phyloP scores from a whole-genome alignment of 2,113 vertebrate species.

The Onychorhynchus coronatus region DNA sequence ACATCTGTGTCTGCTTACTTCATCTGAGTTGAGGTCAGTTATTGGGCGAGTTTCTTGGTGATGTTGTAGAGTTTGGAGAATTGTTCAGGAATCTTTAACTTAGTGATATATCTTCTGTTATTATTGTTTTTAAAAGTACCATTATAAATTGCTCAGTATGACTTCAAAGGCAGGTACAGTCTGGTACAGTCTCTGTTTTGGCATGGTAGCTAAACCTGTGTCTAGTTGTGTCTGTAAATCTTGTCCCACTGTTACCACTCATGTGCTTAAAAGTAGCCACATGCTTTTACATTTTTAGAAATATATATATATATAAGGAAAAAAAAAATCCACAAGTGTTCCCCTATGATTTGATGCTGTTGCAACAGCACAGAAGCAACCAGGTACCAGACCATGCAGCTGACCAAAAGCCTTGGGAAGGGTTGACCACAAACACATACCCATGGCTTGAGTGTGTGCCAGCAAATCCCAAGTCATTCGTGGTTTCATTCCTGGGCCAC shows the following conservation, averaged over 20 bases:
- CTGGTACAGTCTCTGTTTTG: background rate
- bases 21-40: rapidly evolving
- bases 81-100: background rate
- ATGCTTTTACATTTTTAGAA: background rate
- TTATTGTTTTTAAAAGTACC: background rate
- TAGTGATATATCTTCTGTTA: rapidly evolving
- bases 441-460: background rate
- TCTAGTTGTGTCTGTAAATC: background rate
- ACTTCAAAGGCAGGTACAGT: background rate
- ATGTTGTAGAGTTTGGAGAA: background rate
- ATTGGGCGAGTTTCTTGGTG: background rate
- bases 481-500: background rate
- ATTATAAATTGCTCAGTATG: background rate
- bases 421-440: background rate
- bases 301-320: rapidly evolving
- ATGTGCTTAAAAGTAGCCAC: background rate
- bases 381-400: background rate
- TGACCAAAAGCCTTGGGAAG: background rate
- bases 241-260: rapidly evolving
- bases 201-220: rapidly evolving
- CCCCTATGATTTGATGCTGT: background rate
- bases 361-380: background rate
- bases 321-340: background rate
- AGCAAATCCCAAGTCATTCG: too few species aligned
- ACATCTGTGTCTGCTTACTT: background rate